Base-by-base conservation (phyloP, 2,888 invertebrate genomes). In the Morinoia aosen region DNA sequence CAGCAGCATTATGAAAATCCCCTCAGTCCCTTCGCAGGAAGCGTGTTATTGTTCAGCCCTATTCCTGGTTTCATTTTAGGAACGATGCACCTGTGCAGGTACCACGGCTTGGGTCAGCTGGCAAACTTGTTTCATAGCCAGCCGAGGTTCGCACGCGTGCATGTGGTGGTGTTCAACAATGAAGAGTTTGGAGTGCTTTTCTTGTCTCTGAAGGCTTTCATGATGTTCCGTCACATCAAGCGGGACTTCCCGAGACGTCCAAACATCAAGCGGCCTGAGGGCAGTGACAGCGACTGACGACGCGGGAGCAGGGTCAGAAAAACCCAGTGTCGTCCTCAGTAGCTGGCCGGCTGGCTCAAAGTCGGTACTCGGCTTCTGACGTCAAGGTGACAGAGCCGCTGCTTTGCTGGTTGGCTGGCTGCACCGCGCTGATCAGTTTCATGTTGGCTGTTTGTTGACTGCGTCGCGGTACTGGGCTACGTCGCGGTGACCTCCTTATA, bases 171-270 rank as follows among this genome's bases (percentile, higher is more conserved):
- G 58, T 96, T 96, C 90, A 96, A 95, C 94, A 95, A 96, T 93
- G 96, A 96, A 25, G 91, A 95, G 14, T n/a, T 96, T 91, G 96
- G 96, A n/a, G 96, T 96, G 48, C 11, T 96, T 19, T 96, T 95
- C 95, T 64, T 96, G 64, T 76, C 95, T 39, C 91, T 96, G 56
- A 25, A 76, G 58, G 58, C 57, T 11, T 96, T 96, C 61, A 96
- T 91, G 61, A 76, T 96, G 56, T 96, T 61, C 94, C 90, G 90
- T 12, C 95, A 95, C 39, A 95, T 96, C 33, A 61, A 96, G 39
- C 58, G 95, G 48, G 95, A 95, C 40, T 95, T 95, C 48, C 95
- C 95, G 14, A 58, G 14, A 48, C 58, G 95, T 19, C 64, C 95
- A 64, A n/a, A 39, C n/a, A 95, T 64, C 40, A n/a, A 95, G 12